Base-by-base conservation (phyloP, 2,797 vertebrate species). In the Champsocephalus gunnari region DNA sequence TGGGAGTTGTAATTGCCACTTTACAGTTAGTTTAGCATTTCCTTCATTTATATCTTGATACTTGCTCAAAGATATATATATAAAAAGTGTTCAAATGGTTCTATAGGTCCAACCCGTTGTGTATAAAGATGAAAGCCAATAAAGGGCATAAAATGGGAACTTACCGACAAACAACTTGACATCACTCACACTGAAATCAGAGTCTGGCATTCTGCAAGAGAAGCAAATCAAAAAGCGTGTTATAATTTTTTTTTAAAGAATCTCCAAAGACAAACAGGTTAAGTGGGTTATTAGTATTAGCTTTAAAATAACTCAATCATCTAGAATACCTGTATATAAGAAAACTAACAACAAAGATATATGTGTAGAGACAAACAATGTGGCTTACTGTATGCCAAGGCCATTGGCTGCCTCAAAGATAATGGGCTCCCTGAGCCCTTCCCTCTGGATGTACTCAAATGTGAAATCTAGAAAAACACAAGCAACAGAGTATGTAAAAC, bases 151-250 rank as follows among this genome's bases (percentile, higher is more conserved):
- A 60, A 70, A 50, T 0, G 57, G 6, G 4, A 74, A 83, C 97
- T 96, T 92, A 97, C 97, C 97, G 5, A 99, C 97, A 84, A 96
- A 98, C 80, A 97, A 91, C 83, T 98, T 97, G 69, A 99, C 97
- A 67, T 99, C 97, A 38, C 96, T 97, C 89, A 99, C 97, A 54
- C 96, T 98, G 89, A 99, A 99, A 87, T 96, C 96, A 0, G 96
- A 86, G 80, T 97, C 97, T 4, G 97, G 97, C 97, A 99, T 99
- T 92, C 97, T 99, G 93, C 13, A 88, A 73, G 41, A 84, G 49
- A 84, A 67, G 75, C 63, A 48, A 83, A 12, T 38, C 12, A 38
- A 38, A 38, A 9, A 38, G 1, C 10, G 47, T 44, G 14, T 59
- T 4, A 21, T 19, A 19, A 19, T 19, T 19, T 19, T 19, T 19